These are phyloP conservation scores for Omphaloscelis lunosa DNA, from an alignment of 2,888 invertebrate genomes.

Conservation along the genomic window DNA sequence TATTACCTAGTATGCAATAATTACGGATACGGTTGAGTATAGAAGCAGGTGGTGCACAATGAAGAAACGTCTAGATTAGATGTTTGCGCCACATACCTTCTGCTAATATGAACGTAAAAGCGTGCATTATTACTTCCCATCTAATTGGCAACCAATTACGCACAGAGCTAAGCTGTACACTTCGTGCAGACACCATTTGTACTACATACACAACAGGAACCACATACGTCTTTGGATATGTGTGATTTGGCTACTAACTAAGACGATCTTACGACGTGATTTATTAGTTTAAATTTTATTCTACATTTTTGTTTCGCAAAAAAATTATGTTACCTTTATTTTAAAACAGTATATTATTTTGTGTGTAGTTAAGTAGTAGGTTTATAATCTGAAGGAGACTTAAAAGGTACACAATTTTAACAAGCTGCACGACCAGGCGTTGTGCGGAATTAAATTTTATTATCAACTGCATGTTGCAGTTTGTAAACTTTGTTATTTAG, in stretches of 20 bases:
- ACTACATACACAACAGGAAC: conserved; percentile 42
- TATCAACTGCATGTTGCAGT: no score
- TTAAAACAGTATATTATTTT: background rate
- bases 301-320: background rate
- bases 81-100: conserved; percentile 75
- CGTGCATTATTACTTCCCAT: conserved; percentile 70
- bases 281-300: background rate
- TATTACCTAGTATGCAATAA: conserved; percentile 31
- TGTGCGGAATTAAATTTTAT: background rate
- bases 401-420: no score
- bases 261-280: background rate
- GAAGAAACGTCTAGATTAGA: conserved; percentile 63
- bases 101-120: conserved; percentile 78
- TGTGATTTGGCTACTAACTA: conserved; percentile 29
- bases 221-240: conserved; percentile 15
- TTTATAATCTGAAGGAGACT: no score
- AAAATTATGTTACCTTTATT: no score
- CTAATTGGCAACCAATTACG: conserved; percentile 78
- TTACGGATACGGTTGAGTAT: conserved; percentile 33
- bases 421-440: no score
- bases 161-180: conserved; percentile 53
- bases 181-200: conserved; percentile 49
- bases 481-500: background rate
- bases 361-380: no score
- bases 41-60: conserved; percentile 40